These are phyloP conservation scores for Pachyseris speciosa DNA, from an alignment of 64 coral and sea anemone species.

Conservation along the genomic window DNA sequence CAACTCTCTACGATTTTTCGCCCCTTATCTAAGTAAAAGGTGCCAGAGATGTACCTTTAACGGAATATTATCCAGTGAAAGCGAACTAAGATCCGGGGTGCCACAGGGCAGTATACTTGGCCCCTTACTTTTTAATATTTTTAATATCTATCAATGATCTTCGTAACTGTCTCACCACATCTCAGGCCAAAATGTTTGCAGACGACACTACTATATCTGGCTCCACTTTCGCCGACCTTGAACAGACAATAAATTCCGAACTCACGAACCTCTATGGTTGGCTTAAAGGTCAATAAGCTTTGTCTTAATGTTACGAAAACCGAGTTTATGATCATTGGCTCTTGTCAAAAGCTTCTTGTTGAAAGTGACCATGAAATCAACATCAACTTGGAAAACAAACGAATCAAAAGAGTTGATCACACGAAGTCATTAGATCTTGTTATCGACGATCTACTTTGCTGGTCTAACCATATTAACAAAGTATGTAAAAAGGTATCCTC, in stretches of 20 bases:
- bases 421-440: neutral
- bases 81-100: neutral
- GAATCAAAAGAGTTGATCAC: neutral
- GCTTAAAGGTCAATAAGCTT: neutral
- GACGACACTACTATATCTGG: constrained; percentile 42
- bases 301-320: neutral
- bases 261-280: neutral
- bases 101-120: constrained; percentile 23
- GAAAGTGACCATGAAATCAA: neutral
- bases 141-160: constrained; percentile 11
- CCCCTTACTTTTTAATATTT: constrained; percentile 25
- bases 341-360: neutral
- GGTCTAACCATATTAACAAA: no score
- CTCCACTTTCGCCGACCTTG: neutral
- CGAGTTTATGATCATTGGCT: constrained; percentile 29
- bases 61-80: neutral
- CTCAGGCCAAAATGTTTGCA: neutral
- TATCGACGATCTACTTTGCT: no score
- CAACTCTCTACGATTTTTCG: constrained; percentile 30
- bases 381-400: neutral
- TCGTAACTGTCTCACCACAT: neutral
- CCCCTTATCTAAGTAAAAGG: constrained; percentile 22
- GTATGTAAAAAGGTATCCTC: no score
- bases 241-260: neutral
- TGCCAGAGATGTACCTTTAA: constrained; percentile 25